Conservation (phyloP, 2,113 vertebrate species). For the Mirza zaza region DNA sequence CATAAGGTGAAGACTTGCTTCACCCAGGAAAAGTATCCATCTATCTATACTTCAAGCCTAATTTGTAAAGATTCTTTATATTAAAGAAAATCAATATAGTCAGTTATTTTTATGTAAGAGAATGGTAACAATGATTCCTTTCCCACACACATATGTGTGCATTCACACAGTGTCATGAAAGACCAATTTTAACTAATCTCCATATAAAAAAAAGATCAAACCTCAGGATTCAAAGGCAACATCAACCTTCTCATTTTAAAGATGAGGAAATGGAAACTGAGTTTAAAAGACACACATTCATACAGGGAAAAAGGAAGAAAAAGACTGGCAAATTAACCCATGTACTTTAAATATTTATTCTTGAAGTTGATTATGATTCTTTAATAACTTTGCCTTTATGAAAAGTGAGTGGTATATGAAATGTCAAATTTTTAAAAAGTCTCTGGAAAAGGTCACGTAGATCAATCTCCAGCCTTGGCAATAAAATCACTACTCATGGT, state of each 20-base stretch:
- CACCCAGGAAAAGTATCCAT: not conserved
- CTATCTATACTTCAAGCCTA: not conserved
- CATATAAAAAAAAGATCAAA: not conserved
- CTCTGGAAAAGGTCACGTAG: not conserved
- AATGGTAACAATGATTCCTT: not conserved
- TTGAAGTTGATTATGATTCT: conserved; percentile 5
- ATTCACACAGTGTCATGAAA: not conserved
- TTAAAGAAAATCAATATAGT: not conserved
- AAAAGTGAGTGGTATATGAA: not conserved
- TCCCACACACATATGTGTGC: fast-evolving
- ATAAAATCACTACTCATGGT: not conserved
- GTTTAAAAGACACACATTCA: not conserved
- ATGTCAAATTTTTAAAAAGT: not conserved
- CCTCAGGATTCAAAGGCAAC: not conserved
- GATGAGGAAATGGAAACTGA: not conserved
- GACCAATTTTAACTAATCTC: not conserved
- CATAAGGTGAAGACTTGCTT: not conserved
- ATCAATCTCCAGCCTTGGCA: not conserved
- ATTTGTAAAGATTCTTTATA: not conserved
- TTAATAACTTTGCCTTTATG: conserved; percentile 43
- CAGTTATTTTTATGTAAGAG: not conserved
- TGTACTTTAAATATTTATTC: conserved; percentile 37
- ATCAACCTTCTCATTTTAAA: not conserved
- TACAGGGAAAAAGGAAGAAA: not conserved
- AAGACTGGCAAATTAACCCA: not conserved